Evolutionary conservation across 2,113 vertebrate species (phyloP).

Genomic region (Pterocles gutturalis): DNA sequence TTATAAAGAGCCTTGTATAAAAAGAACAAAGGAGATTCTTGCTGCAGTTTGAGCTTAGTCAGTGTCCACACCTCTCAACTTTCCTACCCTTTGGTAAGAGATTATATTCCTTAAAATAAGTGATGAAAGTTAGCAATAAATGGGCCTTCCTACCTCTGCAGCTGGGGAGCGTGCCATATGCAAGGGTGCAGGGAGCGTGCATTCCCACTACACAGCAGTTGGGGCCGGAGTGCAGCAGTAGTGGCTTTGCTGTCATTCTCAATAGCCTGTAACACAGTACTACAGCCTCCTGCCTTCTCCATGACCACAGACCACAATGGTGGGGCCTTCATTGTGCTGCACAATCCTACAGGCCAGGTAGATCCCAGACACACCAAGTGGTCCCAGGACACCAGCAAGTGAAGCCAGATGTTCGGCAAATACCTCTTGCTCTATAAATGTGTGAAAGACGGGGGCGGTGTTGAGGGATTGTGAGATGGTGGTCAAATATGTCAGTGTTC

Average conservation of each 20-base stretch:
- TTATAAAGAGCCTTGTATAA: background rate
- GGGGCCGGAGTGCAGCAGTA: background rate
- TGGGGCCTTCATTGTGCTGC: background rate
- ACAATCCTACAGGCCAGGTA: background rate
- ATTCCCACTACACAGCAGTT: background rate
- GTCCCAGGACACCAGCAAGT: accelerated
- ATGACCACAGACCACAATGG: background rate
- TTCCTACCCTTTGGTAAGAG: background rate
- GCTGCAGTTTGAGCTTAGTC: background rate
- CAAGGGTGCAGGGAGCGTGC: background rate
- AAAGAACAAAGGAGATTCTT: background rate
- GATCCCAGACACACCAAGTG: background rate
- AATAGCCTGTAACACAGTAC: background rate
- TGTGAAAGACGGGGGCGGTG: background rate
- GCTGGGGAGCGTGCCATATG: background rate
- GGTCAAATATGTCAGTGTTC: background rate
- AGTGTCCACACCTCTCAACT: accelerated
- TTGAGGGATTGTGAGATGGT: background rate
- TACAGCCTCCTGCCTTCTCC: background rate
- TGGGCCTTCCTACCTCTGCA: background rate
- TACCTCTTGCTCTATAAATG: background rate
- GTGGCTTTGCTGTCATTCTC: background rate
- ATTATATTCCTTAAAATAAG: background rate
- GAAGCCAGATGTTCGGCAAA: background rate
- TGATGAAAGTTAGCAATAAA: background rate